A percentile compares a stretch with the other conserved stretches of the same genome.
Conservation (phyloP, 1,140 invertebrate species). For the Panulirus ornatus region DNA sequence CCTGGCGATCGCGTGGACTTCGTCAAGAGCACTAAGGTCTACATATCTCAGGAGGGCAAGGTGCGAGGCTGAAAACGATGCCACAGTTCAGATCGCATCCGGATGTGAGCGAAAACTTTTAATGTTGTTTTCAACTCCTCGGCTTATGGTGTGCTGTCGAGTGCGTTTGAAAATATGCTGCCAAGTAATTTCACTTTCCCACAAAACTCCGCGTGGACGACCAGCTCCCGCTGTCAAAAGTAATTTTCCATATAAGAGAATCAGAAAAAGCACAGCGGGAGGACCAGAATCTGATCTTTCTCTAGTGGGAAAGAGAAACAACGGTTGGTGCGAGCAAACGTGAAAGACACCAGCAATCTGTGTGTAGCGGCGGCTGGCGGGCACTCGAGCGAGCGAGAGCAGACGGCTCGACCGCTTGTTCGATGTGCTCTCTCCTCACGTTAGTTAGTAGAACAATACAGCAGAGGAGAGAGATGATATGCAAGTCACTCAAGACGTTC, state of each 20-base stretch:
- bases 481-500: too few relatives aligned
- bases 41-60: too few relatives aligned
- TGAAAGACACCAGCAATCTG: constrained; percentile 44
- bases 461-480: too few relatives aligned
- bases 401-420: too few relatives aligned
- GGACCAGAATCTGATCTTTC: constrained; percentile 44
- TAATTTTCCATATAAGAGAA: constrained; percentile 49
- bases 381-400: too few relatives aligned
- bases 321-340: constrained; percentile 45
- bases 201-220: constrained; percentile 54
- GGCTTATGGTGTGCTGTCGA: constrained; percentile 58
- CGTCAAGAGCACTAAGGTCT: too few relatives aligned
- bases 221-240: constrained; percentile 44
- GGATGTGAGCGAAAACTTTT: constrained; percentile 43
- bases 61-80: too few relatives aligned
- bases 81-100: neutral
- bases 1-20: too few relatives aligned
- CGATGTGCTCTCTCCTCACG: too few relatives aligned
- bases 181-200: constrained; percentile 69
- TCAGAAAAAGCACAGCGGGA: constrained; percentile 30
- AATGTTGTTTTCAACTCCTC: neutral
- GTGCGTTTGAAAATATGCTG: constrained; percentile 69
- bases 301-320: constrained; percentile 49
- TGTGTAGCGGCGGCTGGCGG: too few relatives aligned
- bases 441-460: too few relatives aligned